Conservation (phyloP, 2,888 invertebrate genomes). For the Papilio gigon region DNA sequence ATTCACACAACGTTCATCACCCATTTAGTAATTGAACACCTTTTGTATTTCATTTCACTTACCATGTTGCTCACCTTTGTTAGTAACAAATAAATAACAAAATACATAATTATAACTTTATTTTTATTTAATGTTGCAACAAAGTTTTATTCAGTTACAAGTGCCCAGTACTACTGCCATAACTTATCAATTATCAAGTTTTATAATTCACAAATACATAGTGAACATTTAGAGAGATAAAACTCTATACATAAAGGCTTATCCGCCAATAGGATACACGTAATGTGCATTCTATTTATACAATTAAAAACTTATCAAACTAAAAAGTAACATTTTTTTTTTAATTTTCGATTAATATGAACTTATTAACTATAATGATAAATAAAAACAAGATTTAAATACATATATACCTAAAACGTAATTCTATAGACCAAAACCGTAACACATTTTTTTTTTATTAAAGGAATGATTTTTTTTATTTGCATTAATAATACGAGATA, state of each 20-base stretch:
- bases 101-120: not conserved
- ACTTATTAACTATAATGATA: not conserved
- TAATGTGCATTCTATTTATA: not conserved
- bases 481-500: not conserved
- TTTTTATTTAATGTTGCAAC: conserved; percentile 38
- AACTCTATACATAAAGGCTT: conserved; percentile 3
- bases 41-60: too few relatives aligned
- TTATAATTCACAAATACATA: not conserved
- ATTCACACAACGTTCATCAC: too few relatives aligned
- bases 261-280: conserved; percentile 4
- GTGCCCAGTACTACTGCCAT: conserved; percentile 39
- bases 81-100: conserved; percentile 2
- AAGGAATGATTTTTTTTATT: conserved; percentile 7
- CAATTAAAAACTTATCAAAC: conserved; percentile 9
- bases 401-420: not conserved
- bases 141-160: conserved; percentile 31
- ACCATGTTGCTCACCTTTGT: too few relatives aligned
- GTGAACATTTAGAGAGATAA: conserved; percentile 7
- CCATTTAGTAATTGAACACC: too few relatives aligned
- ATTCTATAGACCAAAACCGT: not conserved
- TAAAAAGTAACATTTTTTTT: conserved; percentile 10
- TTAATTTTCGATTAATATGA: conserved; percentile 15
- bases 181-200: conserved; percentile 24
- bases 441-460: not conserved
- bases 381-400: conserved; percentile 11